Base-by-base conservation (phyloP, 2,888 invertebrate genomes). In the Sussaba pulchella region DNA sequence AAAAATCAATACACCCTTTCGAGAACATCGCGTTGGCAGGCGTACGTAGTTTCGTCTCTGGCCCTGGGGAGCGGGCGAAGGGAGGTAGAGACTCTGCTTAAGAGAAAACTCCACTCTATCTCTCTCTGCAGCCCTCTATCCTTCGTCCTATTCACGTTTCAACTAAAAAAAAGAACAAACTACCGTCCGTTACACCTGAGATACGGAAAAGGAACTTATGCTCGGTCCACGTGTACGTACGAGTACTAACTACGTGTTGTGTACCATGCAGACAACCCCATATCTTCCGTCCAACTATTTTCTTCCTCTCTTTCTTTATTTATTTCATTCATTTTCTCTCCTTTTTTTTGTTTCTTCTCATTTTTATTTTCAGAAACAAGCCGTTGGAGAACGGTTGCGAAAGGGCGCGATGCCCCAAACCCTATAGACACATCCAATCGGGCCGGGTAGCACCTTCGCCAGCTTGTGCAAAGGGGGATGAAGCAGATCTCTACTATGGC, bases 1-100 rank as follows among this genome's bases (percentile, higher is more conserved):
- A 85, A 85, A 84, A 85, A 85, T 85, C 85, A 81, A 85, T 85
- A 85, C 64, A 66, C 71, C 70, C 78, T 81, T 78, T 78, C 78
- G 45, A 26, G 63, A 52, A 52, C 72, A 63, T 72, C 50, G 61
- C 10, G 52, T 39, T 72, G 72, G 71, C 50, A 61, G 50, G 61
- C 61, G 61, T 50, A 61, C 64, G 76, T 75, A 63, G 47, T 59
- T 73, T 77, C 78, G 61, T 66, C 71, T 71, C 74, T 54, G 73
- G 66, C 47, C n/a, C n/a, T n/a, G 70, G 57, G 72, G 12, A 36
- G 19, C 45, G 36, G 26, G 66, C 2, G 31, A 5, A 2, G 6
- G 31, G 31, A 31, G 31, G 6, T 2, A 31, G 31, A 6, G 31
- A 6, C 31, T 36, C n/a, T n/a, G n/a, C n/a, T n/a, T n/a, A 24